phyloP scores from a whole-genome alignment of 2,113 vertebrate genomes.

The Ploceus nigricollis region DNA sequence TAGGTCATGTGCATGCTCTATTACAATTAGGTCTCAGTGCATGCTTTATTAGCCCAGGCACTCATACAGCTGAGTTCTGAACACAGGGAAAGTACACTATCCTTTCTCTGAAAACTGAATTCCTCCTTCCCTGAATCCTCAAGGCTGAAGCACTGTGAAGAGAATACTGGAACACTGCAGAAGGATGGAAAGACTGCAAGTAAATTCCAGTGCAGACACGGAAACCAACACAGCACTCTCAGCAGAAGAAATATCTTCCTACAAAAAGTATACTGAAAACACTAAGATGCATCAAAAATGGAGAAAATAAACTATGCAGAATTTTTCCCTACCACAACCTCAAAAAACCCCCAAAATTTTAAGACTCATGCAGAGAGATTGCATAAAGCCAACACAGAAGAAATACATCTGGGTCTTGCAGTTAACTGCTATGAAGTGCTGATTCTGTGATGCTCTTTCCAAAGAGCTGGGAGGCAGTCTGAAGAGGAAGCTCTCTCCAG shows the following conservation, averaged over 20 bases:
- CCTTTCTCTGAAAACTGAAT: not conserved
- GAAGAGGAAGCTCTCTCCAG: not conserved
- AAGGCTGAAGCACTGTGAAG: not conserved
- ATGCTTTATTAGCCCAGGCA: not conserved
- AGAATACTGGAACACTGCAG: not conserved
- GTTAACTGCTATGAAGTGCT: not conserved
- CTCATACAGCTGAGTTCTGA: not conserved
- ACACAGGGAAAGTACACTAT: not conserved
- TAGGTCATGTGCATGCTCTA: too few species aligned
- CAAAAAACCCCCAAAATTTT: not conserved
- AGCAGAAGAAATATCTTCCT: not conserved
- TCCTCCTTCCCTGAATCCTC: not conserved
- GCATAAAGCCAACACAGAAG: not conserved
- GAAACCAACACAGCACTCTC: not conserved
- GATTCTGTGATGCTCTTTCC: not conserved
- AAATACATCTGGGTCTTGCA: not conserved
- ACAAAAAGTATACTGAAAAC: not conserved
- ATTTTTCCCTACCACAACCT: not conserved
- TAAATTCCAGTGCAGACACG: not conserved
- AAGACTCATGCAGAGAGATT: not conserved
- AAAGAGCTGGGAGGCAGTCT: not conserved
- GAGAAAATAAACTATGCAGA: not conserved
- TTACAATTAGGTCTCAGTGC: too few species aligned
- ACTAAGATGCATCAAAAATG: not conserved
- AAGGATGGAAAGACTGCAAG: not conserved